Evolutionary conservation across 2,888 invertebrate species (phyloP).

Genomic region (Polydrusus tereticollis): DNA sequence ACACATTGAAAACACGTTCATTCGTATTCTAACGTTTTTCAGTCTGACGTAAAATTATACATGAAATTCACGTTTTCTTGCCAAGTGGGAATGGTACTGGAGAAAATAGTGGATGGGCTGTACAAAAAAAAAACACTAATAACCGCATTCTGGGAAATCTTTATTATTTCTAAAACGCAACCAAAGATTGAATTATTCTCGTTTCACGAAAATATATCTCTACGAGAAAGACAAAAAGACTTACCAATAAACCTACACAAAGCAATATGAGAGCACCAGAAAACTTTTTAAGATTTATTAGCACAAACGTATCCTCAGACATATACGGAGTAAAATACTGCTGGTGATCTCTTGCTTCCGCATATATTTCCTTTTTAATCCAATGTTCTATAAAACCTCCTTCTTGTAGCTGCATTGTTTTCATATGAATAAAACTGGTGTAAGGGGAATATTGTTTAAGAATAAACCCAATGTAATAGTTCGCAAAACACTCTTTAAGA

Average conservation of each 20-base stretch:
- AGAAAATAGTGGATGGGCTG: too few species aligned
- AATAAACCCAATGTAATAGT: conserved; percentile 51
- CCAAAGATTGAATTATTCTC: background rate
- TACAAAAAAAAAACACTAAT: too few species aligned
- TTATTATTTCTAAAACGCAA: too few species aligned
- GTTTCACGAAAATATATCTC: conserved; percentile 31
- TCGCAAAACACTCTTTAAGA: conserved; percentile 52
- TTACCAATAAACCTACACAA: conserved; percentile 41
- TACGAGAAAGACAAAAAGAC: conserved; percentile 45
- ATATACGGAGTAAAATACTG: conserved; percentile 44
- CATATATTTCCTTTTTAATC: conserved; percentile 22
- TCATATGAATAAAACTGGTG: conserved; percentile 47
- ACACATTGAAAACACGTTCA: too few species aligned
- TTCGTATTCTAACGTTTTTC: too few species aligned
- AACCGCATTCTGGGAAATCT: too few species aligned
- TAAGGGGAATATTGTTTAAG: conserved; percentile 54
- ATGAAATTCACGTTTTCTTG: too few species aligned
- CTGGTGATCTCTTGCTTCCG: conserved; percentile 20
- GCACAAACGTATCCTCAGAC: conserved; percentile 22
- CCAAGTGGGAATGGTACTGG: too few species aligned
- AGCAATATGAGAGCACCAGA: conserved; percentile 49
- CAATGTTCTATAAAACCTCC: conserved; percentile 52
- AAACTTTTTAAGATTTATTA: conserved; percentile 47
- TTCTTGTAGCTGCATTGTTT: conserved; percentile 48
- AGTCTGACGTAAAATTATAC: too few species aligned